Evolutionary conservation across 2,888 invertebrate species (phyloP), one percentile per base, ranked within the genome.

Genomic region (Athalia rosae): DNA sequence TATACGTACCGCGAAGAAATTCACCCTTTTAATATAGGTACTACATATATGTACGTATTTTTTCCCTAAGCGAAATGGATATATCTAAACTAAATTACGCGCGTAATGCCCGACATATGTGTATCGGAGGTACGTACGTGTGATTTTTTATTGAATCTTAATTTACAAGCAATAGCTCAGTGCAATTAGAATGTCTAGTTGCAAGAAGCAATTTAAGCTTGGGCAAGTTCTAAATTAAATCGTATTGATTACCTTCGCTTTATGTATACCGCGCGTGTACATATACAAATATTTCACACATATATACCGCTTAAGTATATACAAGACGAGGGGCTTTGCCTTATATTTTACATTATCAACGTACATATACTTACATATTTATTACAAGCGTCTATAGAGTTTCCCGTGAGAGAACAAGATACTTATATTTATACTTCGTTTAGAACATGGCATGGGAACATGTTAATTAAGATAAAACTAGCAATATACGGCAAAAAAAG

Each of bases 171-270:
- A 28, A 28, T 28, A 28, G 28, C 81, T 81, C 82, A 81, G 81
- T 84, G 83, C 84, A 85, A 86, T 87, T 87, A 86, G 82, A 84
- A 79, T 82, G 83, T 82, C 82, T 78, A 28, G 28, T 28, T 28
- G 28, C 62, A 77, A 61, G 73, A 62, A 80, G 81, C 81, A 82
- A 81, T 83, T 80, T 77, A 78, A 79, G 78, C 81, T 81, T 81
- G 77, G 80, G 82, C 82, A 81, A 83, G 82, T 79, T 83, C 81
- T 79, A 79, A 84, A 85, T 85, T 82, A 84, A 86, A 85, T 82
- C 80, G 81, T 81, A 80, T 81, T 66, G 80, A 79, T 80, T 77
- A 76, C 78, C 76, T 79, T 66, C 66, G 81, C 77, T 73, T 7
- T 15, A 9, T 47, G n/a, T 4, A 41, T 9, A 13, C 28, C 28